Percentiles rank a stretch among this genome's conserved stretches.
Evolutionary conservation across 2,797 vertebrate species (phyloP).

Genomic region (Platalea minor): DNA sequence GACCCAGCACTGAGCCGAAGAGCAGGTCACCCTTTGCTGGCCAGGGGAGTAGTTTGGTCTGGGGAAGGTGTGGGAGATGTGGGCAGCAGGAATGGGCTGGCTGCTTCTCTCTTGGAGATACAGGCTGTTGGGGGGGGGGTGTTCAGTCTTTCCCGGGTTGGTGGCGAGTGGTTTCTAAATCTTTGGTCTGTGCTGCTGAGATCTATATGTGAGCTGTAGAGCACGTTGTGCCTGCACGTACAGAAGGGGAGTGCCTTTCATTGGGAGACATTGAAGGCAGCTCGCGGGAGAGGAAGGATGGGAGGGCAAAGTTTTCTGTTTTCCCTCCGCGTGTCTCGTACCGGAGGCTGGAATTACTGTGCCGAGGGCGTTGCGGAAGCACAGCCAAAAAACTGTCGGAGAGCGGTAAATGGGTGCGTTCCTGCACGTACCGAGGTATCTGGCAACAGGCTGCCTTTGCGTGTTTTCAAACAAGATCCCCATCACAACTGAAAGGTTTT

Average conservation of each 20-base stretch:
- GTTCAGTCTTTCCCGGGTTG: background rate
- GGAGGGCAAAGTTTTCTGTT: background rate
- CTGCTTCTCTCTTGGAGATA: background rate
- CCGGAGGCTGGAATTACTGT: background rate
- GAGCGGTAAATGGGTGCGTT: background rate
- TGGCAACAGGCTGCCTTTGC: background rate
- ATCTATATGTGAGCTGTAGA: background rate
- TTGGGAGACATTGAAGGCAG: background rate
- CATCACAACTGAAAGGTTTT: background rate
- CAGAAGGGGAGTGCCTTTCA: background rate
- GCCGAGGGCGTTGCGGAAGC: background rate
- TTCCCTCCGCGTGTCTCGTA: background rate
- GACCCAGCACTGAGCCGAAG: rapidly evolving
- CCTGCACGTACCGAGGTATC: background rate
- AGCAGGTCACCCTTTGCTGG: background rate
- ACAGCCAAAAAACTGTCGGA: background rate
- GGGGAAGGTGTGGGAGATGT: background rate
- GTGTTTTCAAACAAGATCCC: background rate
- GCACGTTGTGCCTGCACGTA: background rate
- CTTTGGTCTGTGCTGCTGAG: background rate
- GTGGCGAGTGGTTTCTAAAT: background rate
- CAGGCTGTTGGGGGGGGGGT: background rate
- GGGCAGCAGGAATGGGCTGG: background rate
- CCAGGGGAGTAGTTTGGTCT: background rate
- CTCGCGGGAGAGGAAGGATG: background rate